Base-by-base conservation (phyloP, 64 coral and sea anemone species). In the Montipora foliosa region DNA sequence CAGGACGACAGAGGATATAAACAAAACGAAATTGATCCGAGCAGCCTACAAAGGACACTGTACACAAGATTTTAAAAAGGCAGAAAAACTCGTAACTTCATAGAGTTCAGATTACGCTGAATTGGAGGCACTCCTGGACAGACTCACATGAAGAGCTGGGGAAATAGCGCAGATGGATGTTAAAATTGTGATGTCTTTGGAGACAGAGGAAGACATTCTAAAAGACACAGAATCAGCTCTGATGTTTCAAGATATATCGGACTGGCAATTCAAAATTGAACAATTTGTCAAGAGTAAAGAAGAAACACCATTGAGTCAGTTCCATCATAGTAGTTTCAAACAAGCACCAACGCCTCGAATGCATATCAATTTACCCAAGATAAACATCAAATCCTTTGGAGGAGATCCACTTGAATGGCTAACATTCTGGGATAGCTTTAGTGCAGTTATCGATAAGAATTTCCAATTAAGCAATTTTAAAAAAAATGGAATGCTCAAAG, bases 201-300 rank as follows among this genome's bases (percentile, higher is more conserved):
- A 74, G 19, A 50, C 78, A 21, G n/a, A 58, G 22, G 78, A 83
- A 47, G 78, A 81, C 16, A 82, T 93, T 29, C 67, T 76, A 24
- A 55, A 87, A 84, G 64, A 83, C 60, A 83, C 67, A 90, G 29
- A 29, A 94, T 87, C 89, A 24, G 93, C 87, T 25, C 67, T 89
- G 24, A 61, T 67, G 67, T 88, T 83, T 55, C 86, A 94, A 89
- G 93, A 94, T 44, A 74, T 94, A 24, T 94, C 93, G 5, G 82
- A 83, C 21, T 83, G 67, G 73, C 89, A 75, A 60, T 59, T 78
- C 49, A 89, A 77, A 79, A 79, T 79, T 19, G 53, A 21, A 79
- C 77, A 7, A 60, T 84, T 85, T 67, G 46, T 84, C 49, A 47
- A 92, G 72, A 76, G 64, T 20, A 77, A 44, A 76, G 9, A 81